Conservation (phyloP, 2,113 vertebrate species). For the Dromas ardeola region DNA sequence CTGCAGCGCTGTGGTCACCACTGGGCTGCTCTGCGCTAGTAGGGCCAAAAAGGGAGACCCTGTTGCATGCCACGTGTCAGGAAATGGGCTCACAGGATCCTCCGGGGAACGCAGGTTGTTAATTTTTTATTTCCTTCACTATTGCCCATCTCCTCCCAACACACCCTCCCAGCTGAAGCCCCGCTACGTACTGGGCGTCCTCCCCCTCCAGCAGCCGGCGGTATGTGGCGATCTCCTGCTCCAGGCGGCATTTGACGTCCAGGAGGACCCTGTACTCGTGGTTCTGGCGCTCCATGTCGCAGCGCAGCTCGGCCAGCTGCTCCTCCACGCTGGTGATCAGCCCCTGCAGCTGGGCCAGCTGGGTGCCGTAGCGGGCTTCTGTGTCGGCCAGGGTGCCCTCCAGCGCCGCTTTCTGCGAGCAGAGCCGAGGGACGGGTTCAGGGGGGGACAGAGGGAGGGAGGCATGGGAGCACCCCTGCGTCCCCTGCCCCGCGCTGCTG, state of each 20-base stretch:
- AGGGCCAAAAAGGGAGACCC: not conserved
- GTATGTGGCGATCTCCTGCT: constrained; percentile 80
- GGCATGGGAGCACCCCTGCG: accelerated
- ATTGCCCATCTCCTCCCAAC: accelerated
- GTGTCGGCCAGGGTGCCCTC: constrained; percentile 84
- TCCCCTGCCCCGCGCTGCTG: not conserved
- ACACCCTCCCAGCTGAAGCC: not conserved
- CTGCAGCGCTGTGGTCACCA: not conserved
- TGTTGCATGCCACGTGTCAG: accelerated
- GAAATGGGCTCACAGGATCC: not conserved
- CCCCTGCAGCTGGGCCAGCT: constrained; percentile 79
- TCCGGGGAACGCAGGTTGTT: not conserved
- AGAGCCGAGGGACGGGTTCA: not conserved
- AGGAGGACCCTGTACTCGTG: constrained; percentile 81
- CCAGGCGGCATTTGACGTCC: constrained; percentile 70
- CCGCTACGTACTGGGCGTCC: constrained; percentile 51
- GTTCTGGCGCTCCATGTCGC: constrained; percentile 79
- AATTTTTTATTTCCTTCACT: not conserved
- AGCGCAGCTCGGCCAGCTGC: constrained; percentile 77
- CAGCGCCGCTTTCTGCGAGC: constrained; percentile 81
- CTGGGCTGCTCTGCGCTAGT: not conserved
- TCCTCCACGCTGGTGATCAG: constrained; percentile 78
- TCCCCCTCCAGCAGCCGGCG: constrained; percentile 67
- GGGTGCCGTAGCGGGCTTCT: constrained; percentile 75
- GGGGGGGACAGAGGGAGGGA: not conserved